Percentiles rank a stretch among this genome's conserved stretches.
phyloP scores from a whole-genome alignment of 2,113 vertebrate species.

The Callospermophilus lateralis region DNA sequence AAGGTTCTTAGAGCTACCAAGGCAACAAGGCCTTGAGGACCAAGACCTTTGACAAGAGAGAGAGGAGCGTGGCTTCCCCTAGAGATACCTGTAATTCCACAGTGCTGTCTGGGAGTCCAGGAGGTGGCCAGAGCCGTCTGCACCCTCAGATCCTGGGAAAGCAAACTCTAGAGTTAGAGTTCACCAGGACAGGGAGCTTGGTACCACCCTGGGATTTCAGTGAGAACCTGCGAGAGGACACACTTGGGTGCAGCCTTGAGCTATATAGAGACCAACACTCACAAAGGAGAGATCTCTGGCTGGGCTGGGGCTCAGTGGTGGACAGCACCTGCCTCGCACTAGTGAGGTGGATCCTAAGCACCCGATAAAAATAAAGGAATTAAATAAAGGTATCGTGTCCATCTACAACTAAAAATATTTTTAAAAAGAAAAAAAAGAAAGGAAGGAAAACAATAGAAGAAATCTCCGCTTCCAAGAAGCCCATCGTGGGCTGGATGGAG shows the following conservation, averaged over 20 bases:
- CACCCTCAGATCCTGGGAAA: not conserved
- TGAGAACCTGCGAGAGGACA: not conserved
- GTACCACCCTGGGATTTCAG: not conserved
- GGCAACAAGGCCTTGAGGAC: not conserved
- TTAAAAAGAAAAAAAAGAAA: too few relatives aligned
- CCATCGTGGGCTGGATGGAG: not conserved
- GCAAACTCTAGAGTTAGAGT: not conserved
- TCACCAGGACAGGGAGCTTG: not conserved
- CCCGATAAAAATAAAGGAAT: too few relatives aligned
- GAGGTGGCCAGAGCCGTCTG: not conserved
- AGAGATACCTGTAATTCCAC: not conserved
- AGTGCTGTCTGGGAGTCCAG: too few relatives aligned
- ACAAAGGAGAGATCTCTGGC: not conserved
- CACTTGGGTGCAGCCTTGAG: not conserved
- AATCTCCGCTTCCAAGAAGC: not conserved
- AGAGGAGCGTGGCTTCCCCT: not conserved
- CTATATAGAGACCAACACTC: not conserved
- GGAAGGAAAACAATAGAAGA: too few relatives aligned
- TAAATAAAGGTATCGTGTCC: too few relatives aligned
- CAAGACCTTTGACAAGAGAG: not conserved
- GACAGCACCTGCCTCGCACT: too few relatives aligned
- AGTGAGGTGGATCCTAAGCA: too few relatives aligned
- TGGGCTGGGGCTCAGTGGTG: too few relatives aligned
- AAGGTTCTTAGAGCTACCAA: constrained; percentile 22
- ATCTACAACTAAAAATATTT: too few relatives aligned